Percentiles rank a stretch among this genome's conserved stretches.
These are phyloP conservation scores for Laticauda colubrina DNA, from an alignment of 2,113 vertebrate species.

Conservation along the genomic window DNA sequence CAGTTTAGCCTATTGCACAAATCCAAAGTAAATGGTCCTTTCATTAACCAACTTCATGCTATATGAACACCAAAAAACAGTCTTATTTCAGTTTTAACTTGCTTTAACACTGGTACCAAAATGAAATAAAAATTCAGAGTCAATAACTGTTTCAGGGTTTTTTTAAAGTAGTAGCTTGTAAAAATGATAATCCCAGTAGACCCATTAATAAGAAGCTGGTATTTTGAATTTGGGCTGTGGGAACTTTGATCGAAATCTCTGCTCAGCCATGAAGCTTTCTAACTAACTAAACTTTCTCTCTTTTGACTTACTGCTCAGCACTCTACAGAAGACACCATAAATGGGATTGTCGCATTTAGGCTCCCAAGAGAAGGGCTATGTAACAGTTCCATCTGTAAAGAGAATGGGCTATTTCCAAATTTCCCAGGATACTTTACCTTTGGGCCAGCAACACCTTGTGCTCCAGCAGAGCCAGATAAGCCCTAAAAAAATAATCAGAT, in stretches of 20 bases:
- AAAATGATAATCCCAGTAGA: background rate
- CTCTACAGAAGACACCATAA: background rate
- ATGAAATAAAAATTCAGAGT: background rate
- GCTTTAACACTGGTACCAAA: background rate
- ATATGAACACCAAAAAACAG: background rate
- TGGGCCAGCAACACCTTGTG: conserved; percentile 81
- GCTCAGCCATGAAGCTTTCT: background rate
- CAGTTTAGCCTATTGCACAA: background rate
- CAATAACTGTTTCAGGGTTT: background rate
- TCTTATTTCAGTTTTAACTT: background rate
- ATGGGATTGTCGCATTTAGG: background rate
- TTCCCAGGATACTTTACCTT: conserved; percentile 75
- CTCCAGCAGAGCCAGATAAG: conserved; percentile 84
- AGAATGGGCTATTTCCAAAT: conserved; percentile 1
- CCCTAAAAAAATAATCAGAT: conserved; percentile 74
- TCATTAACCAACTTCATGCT: background rate
- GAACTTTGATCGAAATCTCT: background rate
- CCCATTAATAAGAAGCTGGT: background rate
- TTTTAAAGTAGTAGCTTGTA: background rate
- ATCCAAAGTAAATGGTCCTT: background rate
- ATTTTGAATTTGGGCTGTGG: background rate
- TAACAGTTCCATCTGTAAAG: background rate
- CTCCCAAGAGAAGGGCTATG: background rate
- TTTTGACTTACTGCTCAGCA: background rate
- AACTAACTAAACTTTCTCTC: background rate